A percentile compares a stretch with the other conserved stretches of the same genome.
phyloP scores from a whole-genome alignment of 2,113 vertebrate species.

The Trematocara marginatum region DNA sequence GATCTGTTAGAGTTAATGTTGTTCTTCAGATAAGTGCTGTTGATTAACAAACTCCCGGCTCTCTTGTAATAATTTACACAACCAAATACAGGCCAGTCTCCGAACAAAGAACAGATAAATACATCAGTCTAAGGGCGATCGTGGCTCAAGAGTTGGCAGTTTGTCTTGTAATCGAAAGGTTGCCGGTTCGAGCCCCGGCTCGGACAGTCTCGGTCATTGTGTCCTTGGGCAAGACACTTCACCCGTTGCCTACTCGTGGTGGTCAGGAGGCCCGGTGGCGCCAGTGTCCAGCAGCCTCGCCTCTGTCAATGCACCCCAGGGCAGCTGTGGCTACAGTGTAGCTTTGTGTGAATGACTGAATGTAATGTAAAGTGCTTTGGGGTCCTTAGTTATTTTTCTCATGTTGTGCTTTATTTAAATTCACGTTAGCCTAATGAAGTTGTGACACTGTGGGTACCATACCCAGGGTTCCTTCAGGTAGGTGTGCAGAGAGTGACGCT shows the following conservation, averaged over 20 bases:
- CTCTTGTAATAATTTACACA: background rate
- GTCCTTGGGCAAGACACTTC: no score
- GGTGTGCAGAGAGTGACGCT: background rate
- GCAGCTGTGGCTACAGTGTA: no score
- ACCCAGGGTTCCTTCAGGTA: background rate
- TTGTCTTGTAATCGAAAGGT: background rate
- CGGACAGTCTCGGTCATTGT: fast-evolving
- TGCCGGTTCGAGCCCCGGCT: fast-evolving
- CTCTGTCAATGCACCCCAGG: no score
- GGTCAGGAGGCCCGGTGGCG: no score
- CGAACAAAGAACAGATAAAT: background rate
- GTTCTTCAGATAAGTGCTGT: background rate
- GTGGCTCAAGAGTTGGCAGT: background rate
- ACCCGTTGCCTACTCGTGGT: no score
- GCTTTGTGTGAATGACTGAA: no score
- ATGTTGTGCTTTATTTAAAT: no score
- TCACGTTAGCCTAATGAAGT: no score
- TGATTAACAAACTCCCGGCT: fast-evolving
- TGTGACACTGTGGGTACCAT: no score
- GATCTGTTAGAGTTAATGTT: background rate
- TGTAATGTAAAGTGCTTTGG: no score
- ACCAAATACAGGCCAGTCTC: background rate
- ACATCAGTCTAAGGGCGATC: fast-evolving
- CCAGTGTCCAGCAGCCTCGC: no score
- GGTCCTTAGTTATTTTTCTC: no score